A percentile compares a stretch with the other conserved stretches of the same genome.
These are phyloP conservation scores for Anarsia innoxiella DNA, from an alignment of 2,888 invertebrate genomes.

Conservation along the genomic window DNA sequence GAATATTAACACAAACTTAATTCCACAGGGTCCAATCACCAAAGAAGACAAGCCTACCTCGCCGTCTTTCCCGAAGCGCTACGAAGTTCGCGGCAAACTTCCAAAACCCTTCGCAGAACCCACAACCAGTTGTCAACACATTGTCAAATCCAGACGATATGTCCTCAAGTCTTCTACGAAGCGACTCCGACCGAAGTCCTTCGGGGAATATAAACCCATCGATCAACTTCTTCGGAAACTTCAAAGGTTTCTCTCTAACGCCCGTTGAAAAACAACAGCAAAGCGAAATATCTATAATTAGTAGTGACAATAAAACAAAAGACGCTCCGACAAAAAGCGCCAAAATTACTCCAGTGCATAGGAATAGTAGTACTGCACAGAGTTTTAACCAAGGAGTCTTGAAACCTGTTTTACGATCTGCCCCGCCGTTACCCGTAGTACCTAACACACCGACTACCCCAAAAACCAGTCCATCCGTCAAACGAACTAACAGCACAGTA, in stretches of 20 bases:
- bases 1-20: too few species aligned
- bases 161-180: conserved; percentile 79
- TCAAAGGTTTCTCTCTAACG: conserved; percentile 88
- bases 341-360: conserved; percentile 69
- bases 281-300: conserved; percentile 22
- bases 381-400: conserved; percentile 45
- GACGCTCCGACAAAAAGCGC: conserved; percentile 57
- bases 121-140: conserved; percentile 63
- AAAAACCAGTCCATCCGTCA: conserved; percentile 53
- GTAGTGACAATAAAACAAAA: conserved; percentile 18
- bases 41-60: conserved; percentile 61
- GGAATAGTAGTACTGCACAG: conserved; percentile 58
- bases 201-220: conserved; percentile 63
- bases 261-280: conserved; percentile 73
- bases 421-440: conserved; percentile 79
- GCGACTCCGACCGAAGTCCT: conserved; percentile 65
- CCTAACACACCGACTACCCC: conserved; percentile 50
- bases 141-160: conserved; percentile 80
- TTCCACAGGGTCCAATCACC: conserved; percentile 56
- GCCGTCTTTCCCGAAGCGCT: conserved; percentile 60
- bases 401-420: conserved; percentile 70
- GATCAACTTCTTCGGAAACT: conserved; percentile 87
- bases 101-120: conserved; percentile 48
- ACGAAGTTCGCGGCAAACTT: conserved; percentile 67
- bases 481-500: conserved; percentile 56